These are phyloP conservation scores for Aphyosemion australe DNA, from an alignment of 2,113 vertebrate genomes.

Conservation along the genomic window DNA sequence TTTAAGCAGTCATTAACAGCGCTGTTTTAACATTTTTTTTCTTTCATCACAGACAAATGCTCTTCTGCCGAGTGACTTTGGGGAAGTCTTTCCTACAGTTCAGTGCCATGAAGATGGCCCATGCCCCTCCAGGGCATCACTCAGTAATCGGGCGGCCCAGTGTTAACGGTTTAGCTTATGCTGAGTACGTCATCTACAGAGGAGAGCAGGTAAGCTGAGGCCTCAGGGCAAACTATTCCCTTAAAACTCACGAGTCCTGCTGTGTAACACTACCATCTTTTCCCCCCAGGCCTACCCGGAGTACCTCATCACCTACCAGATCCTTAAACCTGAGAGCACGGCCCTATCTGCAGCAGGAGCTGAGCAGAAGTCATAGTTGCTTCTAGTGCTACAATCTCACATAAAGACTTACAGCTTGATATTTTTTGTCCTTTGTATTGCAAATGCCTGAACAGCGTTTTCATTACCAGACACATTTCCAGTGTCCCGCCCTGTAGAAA, in stretches of 20 bases:
- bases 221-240: too few species aligned
- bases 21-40: neutral
- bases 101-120: constrained; percentile 99
- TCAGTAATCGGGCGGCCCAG: constrained; percentile 97
- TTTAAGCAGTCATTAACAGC: neutral
- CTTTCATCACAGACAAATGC: constrained; percentile 89
- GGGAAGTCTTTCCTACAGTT: constrained; percentile 99
- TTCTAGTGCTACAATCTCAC: neutral
- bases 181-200: constrained; percentile 98
- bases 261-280: constrained; percentile 11
- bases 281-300: constrained; percentile 91
- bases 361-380: constrained; percentile 96
- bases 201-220: constrained; percentile 89
- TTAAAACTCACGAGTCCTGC: neutral
- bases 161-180: constrained; percentile 95
- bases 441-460: constrained; percentile 59
- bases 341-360: constrained; percentile 87
- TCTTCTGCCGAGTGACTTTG: constrained; percentile 97
- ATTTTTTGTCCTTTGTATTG: constrained; percentile 55
- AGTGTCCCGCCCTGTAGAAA: constrained; percentile 57
- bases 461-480: constrained; percentile 61
- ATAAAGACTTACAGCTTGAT: constrained; percentile 49
- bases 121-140: constrained; percentile 96
- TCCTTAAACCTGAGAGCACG: constrained; percentile 94
- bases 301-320: constrained; percentile 99